Conservation (phyloP, 2,113 vertebrate genomes). For the Seriola dumerili region DNA sequence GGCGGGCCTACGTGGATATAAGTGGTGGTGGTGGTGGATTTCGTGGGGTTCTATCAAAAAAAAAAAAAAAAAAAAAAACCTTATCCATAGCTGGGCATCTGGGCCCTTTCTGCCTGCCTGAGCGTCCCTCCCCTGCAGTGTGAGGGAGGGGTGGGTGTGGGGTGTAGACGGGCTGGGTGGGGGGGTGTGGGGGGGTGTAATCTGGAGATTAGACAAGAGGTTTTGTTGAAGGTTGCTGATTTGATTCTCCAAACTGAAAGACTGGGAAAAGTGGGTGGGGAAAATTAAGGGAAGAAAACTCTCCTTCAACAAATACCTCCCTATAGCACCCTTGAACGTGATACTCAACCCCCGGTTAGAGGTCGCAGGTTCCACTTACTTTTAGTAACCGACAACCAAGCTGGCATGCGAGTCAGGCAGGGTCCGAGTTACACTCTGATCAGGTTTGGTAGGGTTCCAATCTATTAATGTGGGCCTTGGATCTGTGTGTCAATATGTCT, state of each 20-base stretch:
- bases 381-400: neutral
- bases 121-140: neutral
- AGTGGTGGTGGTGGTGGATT: slow-evolving; percentile 49
- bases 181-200: neutral
- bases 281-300: neutral
- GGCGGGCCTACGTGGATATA: no score
- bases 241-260: slow-evolving; percentile 13
- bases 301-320: neutral
- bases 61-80: slow-evolving; percentile 80
- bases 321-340: neutral
- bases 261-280: neutral
- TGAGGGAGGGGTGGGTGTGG: neutral
- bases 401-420: neutral
- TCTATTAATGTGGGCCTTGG: neutral
- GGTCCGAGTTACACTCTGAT: neutral
- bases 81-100: slow-evolving; percentile 71
- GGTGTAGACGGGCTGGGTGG: no score
- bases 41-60: slow-evolving; percentile 77
- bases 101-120: slow-evolving; percentile 42
- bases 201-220: slow-evolving; percentile 17
- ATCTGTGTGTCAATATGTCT: neutral
- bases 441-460: neutral
- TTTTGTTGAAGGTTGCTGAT: slow-evolving; percentile 15
- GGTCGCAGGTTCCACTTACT: neutral
- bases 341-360: neutral